Percentiles rank a stretch among this genome's conserved stretches.
Conservation (phyloP, 2,113 vertebrate species). For the Cynocephalus volans region DNA sequence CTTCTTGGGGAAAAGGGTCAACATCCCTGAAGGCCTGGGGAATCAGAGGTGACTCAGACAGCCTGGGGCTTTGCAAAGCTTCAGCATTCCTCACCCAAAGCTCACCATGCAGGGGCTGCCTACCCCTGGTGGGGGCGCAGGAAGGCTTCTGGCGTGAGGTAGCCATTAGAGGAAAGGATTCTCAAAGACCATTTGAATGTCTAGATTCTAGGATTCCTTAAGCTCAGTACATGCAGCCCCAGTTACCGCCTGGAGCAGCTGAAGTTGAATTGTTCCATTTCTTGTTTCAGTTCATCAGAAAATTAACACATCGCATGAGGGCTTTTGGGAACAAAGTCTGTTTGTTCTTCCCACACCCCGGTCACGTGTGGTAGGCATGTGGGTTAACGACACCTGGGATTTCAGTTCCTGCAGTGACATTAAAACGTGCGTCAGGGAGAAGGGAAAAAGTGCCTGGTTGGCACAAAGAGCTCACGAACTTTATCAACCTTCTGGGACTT, state of each 20-base stretch:
- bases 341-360: not conserved
- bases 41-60: not conserved
- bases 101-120: not conserved
- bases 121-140: accelerated
- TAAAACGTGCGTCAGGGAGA: not conserved
- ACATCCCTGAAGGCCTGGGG: not conserved
- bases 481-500: not conserved
- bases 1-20: not conserved
- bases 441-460: not conserved
- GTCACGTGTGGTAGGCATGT: not conserved
- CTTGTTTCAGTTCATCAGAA: not conserved
- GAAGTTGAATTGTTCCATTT: not conserved
- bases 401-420: not conserved
- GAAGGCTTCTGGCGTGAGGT: not conserved
- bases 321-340: not conserved
- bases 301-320: not conserved
- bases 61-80: accelerated
- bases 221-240: not conserved
- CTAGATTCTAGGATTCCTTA: not conserved
- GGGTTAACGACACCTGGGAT: not conserved
- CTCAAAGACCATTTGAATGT: not conserved
- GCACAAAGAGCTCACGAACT: not conserved
- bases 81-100: not conserved
- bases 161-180: not conserved
- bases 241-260: not conserved